Base-by-base conservation (phyloP, 2,888 invertebrate genomes). In the Pterostichus madidus region DNA sequence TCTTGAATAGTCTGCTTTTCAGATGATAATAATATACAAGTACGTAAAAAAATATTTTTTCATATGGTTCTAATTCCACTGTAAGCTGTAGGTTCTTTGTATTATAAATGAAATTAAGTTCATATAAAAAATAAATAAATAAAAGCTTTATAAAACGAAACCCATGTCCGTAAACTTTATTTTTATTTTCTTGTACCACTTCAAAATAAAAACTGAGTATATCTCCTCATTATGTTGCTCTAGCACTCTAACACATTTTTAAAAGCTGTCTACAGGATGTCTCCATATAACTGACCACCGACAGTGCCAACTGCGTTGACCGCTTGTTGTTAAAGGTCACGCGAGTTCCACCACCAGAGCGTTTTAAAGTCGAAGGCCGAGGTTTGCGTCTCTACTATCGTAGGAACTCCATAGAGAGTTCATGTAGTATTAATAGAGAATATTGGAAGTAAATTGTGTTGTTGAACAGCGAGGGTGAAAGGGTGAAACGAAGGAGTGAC, bases 381-480 rank as follows among this genome's bases (percentile, higher is more conserved):
- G 49, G 49, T 49, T 2, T 13, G 64, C 64, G 64, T 49, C 64
- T 64, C 35, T 31, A 35, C 32, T 31, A 13, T n/a, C 64, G 64
- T 32, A 32, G 35, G 32, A 24, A 53, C 4, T 64, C 64, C 64
- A 13, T 31, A 4, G 64, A 31, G 77, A 35, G 39, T 35, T 44
- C 39, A 13, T 7, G 13, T 31, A 35, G 17, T 77, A 77, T 77
- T 77, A 77, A 56, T 77, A 77, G 77, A 77, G 77, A 77, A 77
- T 77, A 77, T 77, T 77, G 77, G 77, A 77, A 77, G 77, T 77
- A 77, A 77, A 77, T 77, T 77, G 77, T 77, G 77, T 77, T 77
- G 77, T 77, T 77, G 53, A 53, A 77, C 77, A 77, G 32, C 39
- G n/a, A 13, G 64, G 64, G 24, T 24, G 24, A 24, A 24, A 24